phyloP scores from a whole-genome alignment of 2,797 vertebrate genomes.

The Glyptemys insculpta region DNA sequence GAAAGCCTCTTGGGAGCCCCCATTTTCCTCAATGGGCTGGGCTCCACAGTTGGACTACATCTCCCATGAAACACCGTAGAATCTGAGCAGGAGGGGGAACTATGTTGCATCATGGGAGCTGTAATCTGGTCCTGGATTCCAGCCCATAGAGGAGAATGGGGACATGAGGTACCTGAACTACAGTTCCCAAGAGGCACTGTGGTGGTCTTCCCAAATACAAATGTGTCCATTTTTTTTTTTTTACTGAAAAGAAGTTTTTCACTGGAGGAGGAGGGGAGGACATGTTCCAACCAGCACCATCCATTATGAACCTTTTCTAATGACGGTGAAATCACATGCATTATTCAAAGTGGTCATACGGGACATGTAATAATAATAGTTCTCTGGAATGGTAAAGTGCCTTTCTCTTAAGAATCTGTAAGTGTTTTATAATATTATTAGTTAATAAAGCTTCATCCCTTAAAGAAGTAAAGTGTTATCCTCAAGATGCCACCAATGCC shows the following conservation, averaged over 20 bases:
- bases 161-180: background rate
- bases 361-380: background rate
- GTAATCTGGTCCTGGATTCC: background rate
- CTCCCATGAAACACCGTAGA: background rate
- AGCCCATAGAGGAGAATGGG: background rate
- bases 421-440: background rate
- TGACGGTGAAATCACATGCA: background rate
- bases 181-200: background rate
- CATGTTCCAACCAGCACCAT: background rate
- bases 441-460: background rate
- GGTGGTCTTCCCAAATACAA: background rate
- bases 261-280: background rate
- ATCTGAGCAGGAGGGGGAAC: background rate
- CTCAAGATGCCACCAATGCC: background rate
- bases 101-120: background rate
- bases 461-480: background rate
- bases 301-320: background rate
- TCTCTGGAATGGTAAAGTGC: background rate
- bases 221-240: background rate
- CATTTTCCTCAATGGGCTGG: background rate
- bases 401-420: background rate
- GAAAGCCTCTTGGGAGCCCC: background rate
- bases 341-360: background rate
- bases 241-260: background rate
- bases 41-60: background rate